A percentile compares a stretch with the other conserved stretches of the same genome.
Evolutionary conservation across 2,797 vertebrate species (phyloP).

Genomic region (Neosilurus mollespiculum): DNA sequence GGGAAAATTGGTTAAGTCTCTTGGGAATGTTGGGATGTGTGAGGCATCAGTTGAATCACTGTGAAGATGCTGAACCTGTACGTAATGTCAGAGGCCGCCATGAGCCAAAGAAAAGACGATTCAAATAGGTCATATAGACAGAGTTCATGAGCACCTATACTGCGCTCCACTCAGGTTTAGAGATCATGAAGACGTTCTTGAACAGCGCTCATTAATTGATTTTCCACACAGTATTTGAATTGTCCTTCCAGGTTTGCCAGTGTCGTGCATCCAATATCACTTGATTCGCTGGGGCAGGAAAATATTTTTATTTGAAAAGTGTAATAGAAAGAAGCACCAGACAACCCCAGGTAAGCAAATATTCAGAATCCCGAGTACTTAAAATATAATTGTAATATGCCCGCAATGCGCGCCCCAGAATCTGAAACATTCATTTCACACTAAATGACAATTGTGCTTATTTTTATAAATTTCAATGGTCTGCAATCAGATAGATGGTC

Average conservation of each 20-base stretch:
- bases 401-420: neutral
- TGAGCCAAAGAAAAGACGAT: neutral
- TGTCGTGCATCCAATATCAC: neutral
- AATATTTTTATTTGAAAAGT: neutral
- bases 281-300: neutral
- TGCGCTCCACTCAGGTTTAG: neutral
- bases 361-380: neutral
- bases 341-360: neutral
- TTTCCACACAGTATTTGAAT: neutral
- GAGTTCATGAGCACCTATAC: neutral
- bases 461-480: neutral
- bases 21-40: neutral
- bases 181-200: neutral
- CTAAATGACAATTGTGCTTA: neutral
- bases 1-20: neutral
- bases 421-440: neutral
- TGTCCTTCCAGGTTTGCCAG: neutral
- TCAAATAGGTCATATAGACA: neutral
- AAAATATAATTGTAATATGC: too few species aligned
- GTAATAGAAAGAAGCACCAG: neutral
- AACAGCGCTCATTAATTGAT: neutral
- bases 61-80: neutral
- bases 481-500: neutral
- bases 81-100: neutral
- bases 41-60: conserved; percentile 6